Percentiles rank a stretch among this genome's conserved stretches.
Conservation (phyloP, 1,140 invertebrate species). For the Paralvinella palmiformis region DNA sequence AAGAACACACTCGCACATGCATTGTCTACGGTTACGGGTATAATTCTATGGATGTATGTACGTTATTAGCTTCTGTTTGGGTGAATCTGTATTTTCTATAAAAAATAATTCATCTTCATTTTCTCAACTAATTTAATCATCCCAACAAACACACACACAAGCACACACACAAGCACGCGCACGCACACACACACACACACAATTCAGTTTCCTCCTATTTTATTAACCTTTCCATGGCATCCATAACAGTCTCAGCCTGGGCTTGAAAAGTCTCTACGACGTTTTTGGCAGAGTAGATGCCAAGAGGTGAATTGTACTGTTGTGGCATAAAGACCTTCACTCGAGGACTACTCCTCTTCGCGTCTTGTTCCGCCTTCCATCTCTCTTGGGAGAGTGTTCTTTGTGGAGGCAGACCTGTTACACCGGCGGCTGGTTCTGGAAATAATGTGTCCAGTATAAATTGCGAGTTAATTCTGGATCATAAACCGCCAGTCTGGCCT, state of each 20-base stretch:
- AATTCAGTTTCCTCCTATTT: no score
- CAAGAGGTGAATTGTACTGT: neutral
- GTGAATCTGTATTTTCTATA: no score
- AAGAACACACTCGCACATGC: no score
- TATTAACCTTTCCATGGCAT: neutral
- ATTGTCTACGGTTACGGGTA: no score
- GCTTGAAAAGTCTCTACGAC: constrained; percentile 1
- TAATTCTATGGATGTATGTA: no score
- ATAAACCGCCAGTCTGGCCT: no score
- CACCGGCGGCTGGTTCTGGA: neutral
- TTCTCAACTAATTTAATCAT: no score
- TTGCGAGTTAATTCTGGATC: neutral
- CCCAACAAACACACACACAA: no score
- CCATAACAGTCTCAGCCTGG: neutral
- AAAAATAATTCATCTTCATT: no score
- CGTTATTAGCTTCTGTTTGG: no score
- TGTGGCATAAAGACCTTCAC: constrained; percentile 1
- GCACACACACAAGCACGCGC: no score
- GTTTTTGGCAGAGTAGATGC: neutral
- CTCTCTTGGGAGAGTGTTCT: neutral
- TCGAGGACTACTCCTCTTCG: neutral
- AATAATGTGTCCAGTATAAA: neutral
- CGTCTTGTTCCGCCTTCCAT: neutral
- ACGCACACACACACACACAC: no score
- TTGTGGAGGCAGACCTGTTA: neutral